Evolutionary conservation across 2,888 invertebrate species (phyloP), one percentile per base, ranked within the genome.

Genomic region (Sialis fuliginosa): DNA sequence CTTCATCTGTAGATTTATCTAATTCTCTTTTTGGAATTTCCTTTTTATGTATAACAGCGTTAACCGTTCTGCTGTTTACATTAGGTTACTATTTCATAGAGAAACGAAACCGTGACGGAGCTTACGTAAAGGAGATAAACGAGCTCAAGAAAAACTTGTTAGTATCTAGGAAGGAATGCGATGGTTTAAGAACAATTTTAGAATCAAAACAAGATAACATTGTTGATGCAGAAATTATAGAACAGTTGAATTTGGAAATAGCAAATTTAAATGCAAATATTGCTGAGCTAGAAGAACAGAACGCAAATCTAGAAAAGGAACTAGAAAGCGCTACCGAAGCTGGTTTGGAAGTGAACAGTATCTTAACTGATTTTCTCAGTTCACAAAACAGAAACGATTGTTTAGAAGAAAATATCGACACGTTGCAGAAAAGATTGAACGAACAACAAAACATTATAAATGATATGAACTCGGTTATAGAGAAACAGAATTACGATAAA

Each of bases 261-360:
- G 72, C 75, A 53, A 72, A 66, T 32, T 61, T 66, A 34, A 60
- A 70, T 54, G 61, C 60, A 45, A 60, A 60, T 12, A 73, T 70
- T 52, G 54, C 55, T 4, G 69, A 70, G 48, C 58, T 80, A 39
- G 75, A 84, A 60, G 82, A 81, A 46, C 79, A 86, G 60, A 68
- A 84, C 13, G 64, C 71, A 45, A 71, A 72, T 59, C 58, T 80
- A 57, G 74, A 87, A 67, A 75, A 80, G 70, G 75, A 88, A 58
- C 71, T 88, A 39, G 87, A 88, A 62, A 80, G 77, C 56, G 83
- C 86, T 1, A 83, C 87, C 0, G 83, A 86, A 55, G 83, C 86
- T 6, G 81, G 80, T 40, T 66, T 88, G 52, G 88, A 88, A 62
- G 60, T 81, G 44, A 80, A 81, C 56, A 68, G 71, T 57, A 79